Conservation (phyloP, 1,140 invertebrate species). For the Lordiphosa stackelbergi region DNA sequence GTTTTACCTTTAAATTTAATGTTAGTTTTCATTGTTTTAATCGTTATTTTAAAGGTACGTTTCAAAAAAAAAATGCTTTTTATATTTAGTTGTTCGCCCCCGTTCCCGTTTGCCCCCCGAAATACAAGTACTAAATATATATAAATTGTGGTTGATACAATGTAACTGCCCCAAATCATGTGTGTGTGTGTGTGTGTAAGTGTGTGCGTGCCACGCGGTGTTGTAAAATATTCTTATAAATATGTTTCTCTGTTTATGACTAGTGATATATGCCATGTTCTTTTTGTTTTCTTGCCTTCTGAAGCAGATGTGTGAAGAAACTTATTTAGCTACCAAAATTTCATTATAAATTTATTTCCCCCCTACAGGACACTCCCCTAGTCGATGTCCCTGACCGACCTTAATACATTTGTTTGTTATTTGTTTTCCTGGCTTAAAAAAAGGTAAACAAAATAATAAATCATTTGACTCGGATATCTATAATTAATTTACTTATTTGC, state of each 20-base stretch:
- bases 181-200: neutral
- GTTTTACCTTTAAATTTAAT: conserved; percentile 9
- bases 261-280: neutral
- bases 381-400: too few species aligned
- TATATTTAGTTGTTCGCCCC: conserved; percentile 21
- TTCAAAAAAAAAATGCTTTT: conserved; percentile 52
- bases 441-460: conserved; percentile 1
- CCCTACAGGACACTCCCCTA: too few species aligned
- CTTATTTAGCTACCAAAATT: too few species aligned
- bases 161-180: too few species aligned
- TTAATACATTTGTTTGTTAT: neutral
- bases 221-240: too few species aligned
- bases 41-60: conserved; percentile 60
- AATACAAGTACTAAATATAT: conserved; percentile 11
- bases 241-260: too few species aligned
- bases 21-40: conserved; percentile 14
- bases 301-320: too few species aligned
- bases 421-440: neutral
- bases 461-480: neutral
- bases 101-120: conserved; percentile 2
- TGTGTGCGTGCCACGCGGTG: neutral
- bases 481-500: conserved; percentile 19
- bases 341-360: too few species aligned
- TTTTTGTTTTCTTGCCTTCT: neutral
- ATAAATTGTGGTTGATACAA: conserved; percentile 5